Conservation (phyloP, 2,797 vertebrate species). For the Myotis myotis region DNA sequence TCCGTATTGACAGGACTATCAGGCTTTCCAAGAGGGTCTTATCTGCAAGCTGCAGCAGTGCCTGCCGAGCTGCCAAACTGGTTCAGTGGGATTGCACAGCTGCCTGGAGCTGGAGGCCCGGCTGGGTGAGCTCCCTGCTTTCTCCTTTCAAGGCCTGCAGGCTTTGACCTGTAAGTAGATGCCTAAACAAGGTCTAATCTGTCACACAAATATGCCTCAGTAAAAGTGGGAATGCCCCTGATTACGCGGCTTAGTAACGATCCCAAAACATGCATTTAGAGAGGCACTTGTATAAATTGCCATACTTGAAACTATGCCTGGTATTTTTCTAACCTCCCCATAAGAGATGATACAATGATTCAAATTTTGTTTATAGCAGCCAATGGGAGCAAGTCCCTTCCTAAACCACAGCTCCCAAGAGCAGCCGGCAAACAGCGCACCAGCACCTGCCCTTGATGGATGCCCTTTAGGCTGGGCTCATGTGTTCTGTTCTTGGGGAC, state of each 20-base stretch:
- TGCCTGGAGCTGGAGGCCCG: constrained; percentile 64
- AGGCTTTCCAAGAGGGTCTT: constrained; percentile 74
- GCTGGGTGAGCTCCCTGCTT: constrained; percentile 51
- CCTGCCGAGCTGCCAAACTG: constrained; percentile 71
- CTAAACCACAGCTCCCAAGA: constrained; percentile 12
- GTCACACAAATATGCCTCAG: constrained; percentile 80
- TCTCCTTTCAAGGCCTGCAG: constrained; percentile 84
- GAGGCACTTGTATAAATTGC: constrained; percentile 59
- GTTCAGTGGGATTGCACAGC: constrained; percentile 76
- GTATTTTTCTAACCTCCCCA: constrained; percentile 69
- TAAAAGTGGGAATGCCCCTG: constrained; percentile 82
- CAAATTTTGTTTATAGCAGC: constrained; percentile 69
- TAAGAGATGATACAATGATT: constrained; percentile 61
- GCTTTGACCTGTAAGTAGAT: constrained; percentile 89
- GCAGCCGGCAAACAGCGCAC: constrained; percentile 51
- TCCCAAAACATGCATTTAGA: constrained; percentile 58
- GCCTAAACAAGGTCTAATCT: constrained; percentile 87
- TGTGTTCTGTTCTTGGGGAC: neutral
- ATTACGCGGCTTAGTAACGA: constrained; percentile 68
- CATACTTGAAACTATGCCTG: constrained; percentile 63
- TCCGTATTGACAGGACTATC: constrained; percentile 67
- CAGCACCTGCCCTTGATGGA: neutral
- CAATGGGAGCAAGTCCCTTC: constrained; percentile 38
- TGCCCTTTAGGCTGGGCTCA: neutral
- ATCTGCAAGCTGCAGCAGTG: constrained; percentile 65